phyloP scores from a whole-genome alignment of 1,140 invertebrate genomes.

The Oedothorax gibbosus region DNA sequence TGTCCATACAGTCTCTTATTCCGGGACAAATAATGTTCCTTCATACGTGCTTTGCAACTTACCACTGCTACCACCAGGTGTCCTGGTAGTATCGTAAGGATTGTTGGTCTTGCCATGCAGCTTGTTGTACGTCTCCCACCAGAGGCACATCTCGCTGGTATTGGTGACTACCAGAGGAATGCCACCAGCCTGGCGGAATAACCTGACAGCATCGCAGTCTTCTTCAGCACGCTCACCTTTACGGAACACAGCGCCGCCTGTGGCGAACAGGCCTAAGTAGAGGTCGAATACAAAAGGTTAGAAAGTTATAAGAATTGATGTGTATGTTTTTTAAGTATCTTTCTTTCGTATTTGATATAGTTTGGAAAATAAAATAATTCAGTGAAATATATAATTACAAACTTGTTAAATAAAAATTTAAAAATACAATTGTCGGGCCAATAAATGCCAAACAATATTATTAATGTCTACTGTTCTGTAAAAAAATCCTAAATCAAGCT shows the following conservation, averaged over 20 bases:
- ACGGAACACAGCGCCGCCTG: slow-evolving; percentile 56
- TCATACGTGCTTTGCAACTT: not conserved
- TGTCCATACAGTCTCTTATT: no score
- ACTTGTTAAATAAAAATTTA: no score
- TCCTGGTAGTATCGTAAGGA: slow-evolving; percentile 88
- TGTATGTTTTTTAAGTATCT: not conserved
- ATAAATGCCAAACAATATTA: no score
- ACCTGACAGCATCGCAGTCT: slow-evolving; percentile 78
- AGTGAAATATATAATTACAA: no score
- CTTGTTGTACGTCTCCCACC: slow-evolving; percentile 89
- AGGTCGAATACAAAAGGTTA: not conserved
- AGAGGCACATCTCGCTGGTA: slow-evolving; percentile 84
- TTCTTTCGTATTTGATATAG: not conserved
- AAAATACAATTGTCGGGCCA: no score
- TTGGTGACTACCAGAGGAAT: slow-evolving; percentile 85
- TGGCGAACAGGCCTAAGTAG: slow-evolving; percentile 39
- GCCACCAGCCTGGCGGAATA: slow-evolving; percentile 77
- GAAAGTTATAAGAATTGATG: not conserved
- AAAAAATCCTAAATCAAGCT: no score
- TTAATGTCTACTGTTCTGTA: no score
- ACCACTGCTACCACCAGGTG: slow-evolving; percentile 77
- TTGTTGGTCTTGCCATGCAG: slow-evolving; percentile 88
- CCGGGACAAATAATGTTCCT: no score
- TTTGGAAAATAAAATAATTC: no score
- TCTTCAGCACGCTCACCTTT: slow-evolving; percentile 65